Evolutionary conservation across 2,797 vertebrate genomes (phyloP).

Genomic region (Danio jaintianensis): DNA sequence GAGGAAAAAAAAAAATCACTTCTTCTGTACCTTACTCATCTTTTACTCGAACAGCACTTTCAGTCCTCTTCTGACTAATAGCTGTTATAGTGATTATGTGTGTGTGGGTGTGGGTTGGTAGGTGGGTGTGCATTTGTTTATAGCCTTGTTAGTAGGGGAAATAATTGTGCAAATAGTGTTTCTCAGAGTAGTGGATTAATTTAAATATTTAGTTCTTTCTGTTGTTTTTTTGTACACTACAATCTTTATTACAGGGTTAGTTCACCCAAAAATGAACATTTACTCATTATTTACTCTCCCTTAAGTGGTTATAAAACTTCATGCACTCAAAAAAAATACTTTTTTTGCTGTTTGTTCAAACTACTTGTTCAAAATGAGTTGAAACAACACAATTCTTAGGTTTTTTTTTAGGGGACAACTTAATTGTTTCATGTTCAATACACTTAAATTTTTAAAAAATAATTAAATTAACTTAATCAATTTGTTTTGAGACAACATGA

Average conservation of each 20-base stretch:
- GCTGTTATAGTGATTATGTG: slow-evolving; percentile 44
- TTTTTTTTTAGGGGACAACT: no score
- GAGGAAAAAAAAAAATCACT: slow-evolving; percentile 75
- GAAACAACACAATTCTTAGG: no score
- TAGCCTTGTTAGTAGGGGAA: not conserved
- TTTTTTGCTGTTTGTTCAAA: no score
- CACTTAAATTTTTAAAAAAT: no score
- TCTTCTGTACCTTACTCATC: slow-evolving; percentile 75
- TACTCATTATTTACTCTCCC: no score
- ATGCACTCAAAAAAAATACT: no score
- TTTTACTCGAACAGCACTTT: slow-evolving; percentile 63
- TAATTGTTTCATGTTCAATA: no score
- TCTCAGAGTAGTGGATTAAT: not conserved
- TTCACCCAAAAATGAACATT: not conserved
- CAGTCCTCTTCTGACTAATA: slow-evolving; percentile 67
- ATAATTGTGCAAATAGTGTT: slow-evolving; percentile 15
- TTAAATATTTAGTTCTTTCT: no score
- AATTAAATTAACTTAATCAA: no score
- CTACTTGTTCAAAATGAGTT: no score
- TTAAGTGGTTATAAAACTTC: no score
- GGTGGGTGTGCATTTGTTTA: slow-evolving; percentile 2
- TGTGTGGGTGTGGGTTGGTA: not conserved
- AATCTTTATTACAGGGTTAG: not conserved
- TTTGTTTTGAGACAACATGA: no score
- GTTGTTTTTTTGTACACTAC: not conserved